Evolutionary conservation across 2,888 invertebrate species (phyloP).

Genomic region (Drosophila leonis): DNA sequence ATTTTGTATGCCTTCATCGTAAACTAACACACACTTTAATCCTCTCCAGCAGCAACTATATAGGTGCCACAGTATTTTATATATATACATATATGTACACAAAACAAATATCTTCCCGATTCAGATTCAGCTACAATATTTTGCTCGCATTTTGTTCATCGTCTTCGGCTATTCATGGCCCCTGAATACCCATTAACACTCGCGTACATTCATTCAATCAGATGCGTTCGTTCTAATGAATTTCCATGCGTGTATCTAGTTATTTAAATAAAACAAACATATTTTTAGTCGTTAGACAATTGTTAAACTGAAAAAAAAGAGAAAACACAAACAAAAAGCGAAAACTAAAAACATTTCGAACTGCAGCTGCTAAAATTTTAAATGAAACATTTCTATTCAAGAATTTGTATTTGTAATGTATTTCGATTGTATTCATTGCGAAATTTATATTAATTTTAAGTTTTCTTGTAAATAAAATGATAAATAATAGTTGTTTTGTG

Average conservation of each 20-base stretch:
- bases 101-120: slow-evolving; percentile 10
- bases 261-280: slow-evolving; percentile 80
- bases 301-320: slow-evolving; percentile 69
- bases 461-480: slow-evolving; percentile 77
- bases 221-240: slow-evolving; percentile 76
- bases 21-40: slow-evolving; percentile 11
- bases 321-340: slow-evolving; percentile 28
- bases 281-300: slow-evolving; percentile 84
- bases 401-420: slow-evolving; percentile 52
- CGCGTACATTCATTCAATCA: slow-evolving; percentile 75
- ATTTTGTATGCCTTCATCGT: slow-evolving; percentile 30
- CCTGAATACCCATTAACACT: slow-evolving; percentile 59
- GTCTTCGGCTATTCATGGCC: slow-evolving; percentile 27
- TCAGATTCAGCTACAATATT: slow-evolving; percentile 15
- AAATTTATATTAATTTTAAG: slow-evolving; percentile 64
- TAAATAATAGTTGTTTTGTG: slow-evolving; percentile 39
- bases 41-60: slow-evolving; percentile 39
- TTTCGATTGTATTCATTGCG: slow-evolving; percentile 56
- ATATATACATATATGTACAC: slow-evolving; percentile 19
- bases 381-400: slow-evolving; percentile 43
- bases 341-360: slow-evolving; percentile 31
- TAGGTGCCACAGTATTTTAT: slow-evolving; percentile 78
- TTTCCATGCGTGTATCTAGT: slow-evolving; percentile 83
- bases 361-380: slow-evolving; percentile 42
- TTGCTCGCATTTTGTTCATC: slow-evolving; percentile 28